Evolutionary conservation across 2,797 vertebrate genomes (phyloP).

Genomic region (Leuciscus waleckii): DNA sequence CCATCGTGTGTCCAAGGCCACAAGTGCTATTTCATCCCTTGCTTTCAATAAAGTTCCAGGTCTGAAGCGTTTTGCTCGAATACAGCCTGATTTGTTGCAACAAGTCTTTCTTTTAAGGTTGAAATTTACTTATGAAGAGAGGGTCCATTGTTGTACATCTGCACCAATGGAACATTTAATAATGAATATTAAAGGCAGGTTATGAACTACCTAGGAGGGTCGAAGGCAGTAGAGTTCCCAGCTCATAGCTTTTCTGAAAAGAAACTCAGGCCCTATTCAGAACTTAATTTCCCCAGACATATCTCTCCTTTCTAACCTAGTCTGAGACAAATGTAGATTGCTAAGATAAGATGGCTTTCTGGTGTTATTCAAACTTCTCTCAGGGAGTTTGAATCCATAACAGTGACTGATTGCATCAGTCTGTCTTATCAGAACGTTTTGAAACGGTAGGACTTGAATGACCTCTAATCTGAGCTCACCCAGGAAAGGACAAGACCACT

Average conservation of each 20-base stretch:
- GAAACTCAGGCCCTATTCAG: slow-evolving; percentile 63
- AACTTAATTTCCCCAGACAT: slow-evolving; percentile 69
- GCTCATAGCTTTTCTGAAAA: slow-evolving; percentile 59
- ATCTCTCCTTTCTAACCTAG: slow-evolving; percentile 63
- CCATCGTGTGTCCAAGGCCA: slow-evolving; percentile 64
- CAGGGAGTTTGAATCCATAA: slow-evolving; percentile 67
- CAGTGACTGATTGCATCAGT: slow-evolving; percentile 49
- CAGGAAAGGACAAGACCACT: slow-evolving; percentile 52
- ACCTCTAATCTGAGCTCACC: slow-evolving; percentile 61
- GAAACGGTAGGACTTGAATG: slow-evolving; percentile 60
- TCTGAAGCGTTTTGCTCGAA: slow-evolving; percentile 57
- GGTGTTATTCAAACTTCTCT: slow-evolving; percentile 69
- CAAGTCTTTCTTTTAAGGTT: slow-evolving; percentile 32
- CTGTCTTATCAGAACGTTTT: slow-evolving; percentile 68
- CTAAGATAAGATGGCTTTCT: slow-evolving; percentile 70
- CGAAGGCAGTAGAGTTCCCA: slow-evolving; percentile 16
- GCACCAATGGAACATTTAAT: not conserved
- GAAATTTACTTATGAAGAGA: slow-evolving; percentile 24
- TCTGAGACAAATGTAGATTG: slow-evolving; percentile 74
- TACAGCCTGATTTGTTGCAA: slow-evolving; percentile 62
- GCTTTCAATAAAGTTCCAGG: slow-evolving; percentile 54
- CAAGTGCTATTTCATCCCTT: slow-evolving; percentile 58
- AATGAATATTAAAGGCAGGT: slow-evolving; percentile 66
- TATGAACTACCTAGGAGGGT: not conserved
- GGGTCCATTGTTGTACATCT: slow-evolving; percentile 13